These are phyloP conservation scores for Austrofundulus limnaeus DNA, from an alignment of 2,113 vertebrate species.

Conservation along the genomic window DNA sequence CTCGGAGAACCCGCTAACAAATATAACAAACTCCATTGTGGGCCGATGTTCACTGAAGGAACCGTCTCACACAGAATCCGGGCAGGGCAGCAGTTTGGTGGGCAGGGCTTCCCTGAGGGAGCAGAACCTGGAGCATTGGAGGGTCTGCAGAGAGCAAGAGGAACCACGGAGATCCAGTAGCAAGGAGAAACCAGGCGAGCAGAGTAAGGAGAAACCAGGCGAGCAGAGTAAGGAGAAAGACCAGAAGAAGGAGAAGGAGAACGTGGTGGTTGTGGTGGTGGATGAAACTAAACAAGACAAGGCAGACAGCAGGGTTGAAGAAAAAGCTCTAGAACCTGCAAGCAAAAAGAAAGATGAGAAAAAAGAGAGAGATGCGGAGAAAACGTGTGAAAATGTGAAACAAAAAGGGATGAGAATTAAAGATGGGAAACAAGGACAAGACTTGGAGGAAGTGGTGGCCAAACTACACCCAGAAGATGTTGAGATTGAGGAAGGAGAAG, in stretches of 20 bases:
- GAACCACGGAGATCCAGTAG: constrained; percentile 55
- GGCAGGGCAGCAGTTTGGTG: constrained; percentile 37
- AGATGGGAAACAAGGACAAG: constrained; percentile 19
- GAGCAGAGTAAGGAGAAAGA: constrained; percentile 33
- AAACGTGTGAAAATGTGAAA: constrained; percentile 1
- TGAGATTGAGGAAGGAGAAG: constrained; percentile 35
- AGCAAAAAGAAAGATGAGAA: constrained; percentile 35
- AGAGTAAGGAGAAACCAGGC: constrained; percentile 26
- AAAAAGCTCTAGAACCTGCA: constrained; percentile 23
- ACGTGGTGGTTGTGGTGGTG: constrained; percentile 7
- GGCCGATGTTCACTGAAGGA: constrained; percentile 74
- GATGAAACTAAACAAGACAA: constrained; percentile 41
- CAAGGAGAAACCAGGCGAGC: constrained; percentile 54
- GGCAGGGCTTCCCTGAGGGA: constrained; percentile 73
- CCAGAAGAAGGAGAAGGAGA: constrained; percentile 25
- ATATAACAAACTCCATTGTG: constrained; percentile 49
- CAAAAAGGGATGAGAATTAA: constrained; percentile 6
- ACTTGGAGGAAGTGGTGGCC: constrained; percentile 28
- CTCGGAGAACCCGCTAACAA: constrained; percentile 65
- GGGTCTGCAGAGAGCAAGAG: constrained; percentile 68
- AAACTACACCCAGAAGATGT: constrained; percentile 43
- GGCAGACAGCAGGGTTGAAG: constrained; percentile 17
- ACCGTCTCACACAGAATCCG: constrained; percentile 55
- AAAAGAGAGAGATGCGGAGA: constrained; percentile 15
- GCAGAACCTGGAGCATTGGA: constrained; percentile 79